phyloP scores from a whole-genome alignment of 1,140 invertebrate species.

The Brachionus sp. region DNA sequence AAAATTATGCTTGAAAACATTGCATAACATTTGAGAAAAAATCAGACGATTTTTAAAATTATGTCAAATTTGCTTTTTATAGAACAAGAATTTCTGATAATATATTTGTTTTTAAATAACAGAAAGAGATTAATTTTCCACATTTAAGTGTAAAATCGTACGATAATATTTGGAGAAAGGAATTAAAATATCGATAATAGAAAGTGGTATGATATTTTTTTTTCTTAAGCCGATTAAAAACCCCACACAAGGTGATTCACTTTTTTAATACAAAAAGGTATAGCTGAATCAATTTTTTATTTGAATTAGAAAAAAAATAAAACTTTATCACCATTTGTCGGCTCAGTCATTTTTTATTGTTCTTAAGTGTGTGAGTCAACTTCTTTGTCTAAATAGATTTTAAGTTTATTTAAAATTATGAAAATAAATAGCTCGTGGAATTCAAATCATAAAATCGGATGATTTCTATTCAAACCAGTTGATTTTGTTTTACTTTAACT shows the following conservation, averaged over 20 bases:
- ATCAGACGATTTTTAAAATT: neutral
- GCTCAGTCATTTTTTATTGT: neutral
- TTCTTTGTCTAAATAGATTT: neutral
- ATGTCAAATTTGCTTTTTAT: neutral
- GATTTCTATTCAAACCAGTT: neutral
- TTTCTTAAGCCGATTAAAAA: neutral
- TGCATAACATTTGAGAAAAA: neutral
- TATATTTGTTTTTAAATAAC: neutral
- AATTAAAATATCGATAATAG: neutral
- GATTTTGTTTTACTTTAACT: too few relatives aligned
- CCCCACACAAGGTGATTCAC: neutral
- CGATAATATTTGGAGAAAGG: neutral
- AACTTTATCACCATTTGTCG: neutral
- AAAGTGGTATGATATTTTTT: neutral
- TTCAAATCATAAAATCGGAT: neutral
- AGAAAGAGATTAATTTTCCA: too few relatives aligned
- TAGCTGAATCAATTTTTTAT: neutral
- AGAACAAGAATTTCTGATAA: neutral
- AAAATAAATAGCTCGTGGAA: neutral
- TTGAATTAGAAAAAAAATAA: neutral
- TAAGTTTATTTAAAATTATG: neutral
- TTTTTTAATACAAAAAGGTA: neutral
- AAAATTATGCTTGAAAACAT: neutral
- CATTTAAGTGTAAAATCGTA: neutral
- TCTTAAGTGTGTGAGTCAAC: neutral